Conservation (phyloP, 2,888 invertebrate genomes). For the Metalampra italica region DNA sequence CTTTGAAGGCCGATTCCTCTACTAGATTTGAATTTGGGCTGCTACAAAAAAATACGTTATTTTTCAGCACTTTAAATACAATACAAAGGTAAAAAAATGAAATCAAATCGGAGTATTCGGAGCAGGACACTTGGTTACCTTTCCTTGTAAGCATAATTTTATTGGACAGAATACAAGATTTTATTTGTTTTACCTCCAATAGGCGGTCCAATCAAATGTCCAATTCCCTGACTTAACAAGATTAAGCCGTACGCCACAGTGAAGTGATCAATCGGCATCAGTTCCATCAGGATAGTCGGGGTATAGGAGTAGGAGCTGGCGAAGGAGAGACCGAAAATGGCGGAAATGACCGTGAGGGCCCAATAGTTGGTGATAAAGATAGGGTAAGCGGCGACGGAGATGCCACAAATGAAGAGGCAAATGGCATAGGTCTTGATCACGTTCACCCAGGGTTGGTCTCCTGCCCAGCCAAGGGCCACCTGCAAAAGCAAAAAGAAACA, state of each 20-base stretch:
- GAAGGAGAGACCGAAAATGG: constrained; percentile 91
- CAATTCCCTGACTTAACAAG: constrained; percentile 93
- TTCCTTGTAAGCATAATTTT: no score
- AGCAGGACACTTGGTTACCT: no score
- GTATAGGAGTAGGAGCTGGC: constrained; percentile 95
- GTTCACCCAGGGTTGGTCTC: constrained; percentile 91
- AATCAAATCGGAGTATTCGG: no score
- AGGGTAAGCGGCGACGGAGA: constrained; percentile 80
- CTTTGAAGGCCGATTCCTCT: no score
- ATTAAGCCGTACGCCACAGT: constrained; percentile 95
- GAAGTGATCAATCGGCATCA: constrained; percentile 93
- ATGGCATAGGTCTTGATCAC: constrained; percentile 89
- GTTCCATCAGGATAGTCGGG: constrained; percentile 91
- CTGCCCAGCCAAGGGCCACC: constrained; percentile 91
- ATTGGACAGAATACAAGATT: no score
- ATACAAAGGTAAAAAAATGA: no score
- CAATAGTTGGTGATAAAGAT: constrained; percentile 71
- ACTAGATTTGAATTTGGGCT: no score
- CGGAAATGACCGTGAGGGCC: constrained; percentile 68
- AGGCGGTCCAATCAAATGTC: constrained; percentile 95
- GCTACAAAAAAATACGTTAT: no score
- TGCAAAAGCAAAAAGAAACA: constrained; percentile 33
- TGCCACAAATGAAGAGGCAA: constrained; percentile 84
- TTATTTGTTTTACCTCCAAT: constrained; percentile 82
- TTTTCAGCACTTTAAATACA: no score